Percentiles rank a stretch among this genome's conserved stretches.
These are phyloP conservation scores for Lasiurus cinereus DNA, from an alignment of 2,113 vertebrate species.

Conservation along the genomic window DNA sequence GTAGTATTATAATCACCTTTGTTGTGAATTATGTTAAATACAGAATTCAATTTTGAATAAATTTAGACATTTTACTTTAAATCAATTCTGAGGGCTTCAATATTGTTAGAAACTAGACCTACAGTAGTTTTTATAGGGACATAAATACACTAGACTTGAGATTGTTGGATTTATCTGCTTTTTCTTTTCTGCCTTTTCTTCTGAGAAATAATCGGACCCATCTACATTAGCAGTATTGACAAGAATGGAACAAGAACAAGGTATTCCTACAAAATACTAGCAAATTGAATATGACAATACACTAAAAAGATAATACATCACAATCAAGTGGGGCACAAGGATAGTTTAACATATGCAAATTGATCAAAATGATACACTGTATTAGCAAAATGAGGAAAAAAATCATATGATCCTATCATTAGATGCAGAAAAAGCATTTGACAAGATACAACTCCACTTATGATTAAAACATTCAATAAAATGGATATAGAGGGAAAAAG, in stretches of 20 bases:
- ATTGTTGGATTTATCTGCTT: background rate
- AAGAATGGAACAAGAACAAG: conserved; percentile 26
- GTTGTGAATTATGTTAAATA: background rate
- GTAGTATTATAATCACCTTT: background rate
- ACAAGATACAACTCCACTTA: background rate
- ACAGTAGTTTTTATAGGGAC: background rate
- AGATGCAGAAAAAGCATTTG: background rate
- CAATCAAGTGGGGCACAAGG: background rate
- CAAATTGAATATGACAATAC: background rate
- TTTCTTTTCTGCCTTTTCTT: conserved; percentile 21
- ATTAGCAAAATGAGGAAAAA: background rate
- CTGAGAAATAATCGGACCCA: conserved; percentile 17
- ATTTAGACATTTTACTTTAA: conserved; percentile 22
- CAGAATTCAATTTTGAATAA: conserved; percentile 10
- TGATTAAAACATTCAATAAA: background rate
- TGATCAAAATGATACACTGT: background rate
- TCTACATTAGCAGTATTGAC: background rate
- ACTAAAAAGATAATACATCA: background rate
- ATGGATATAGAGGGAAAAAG: no score
- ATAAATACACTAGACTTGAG: background rate
- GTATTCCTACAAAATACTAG: background rate
- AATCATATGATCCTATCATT: background rate
- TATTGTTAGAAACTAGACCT: conserved; percentile 31
- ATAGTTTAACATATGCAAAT: background rate
- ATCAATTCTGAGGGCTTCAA: background rate